Evolutionary conservation across 2,113 vertebrate genomes (phyloP).

Genomic region (Takifugu bimaculatus): DNA sequence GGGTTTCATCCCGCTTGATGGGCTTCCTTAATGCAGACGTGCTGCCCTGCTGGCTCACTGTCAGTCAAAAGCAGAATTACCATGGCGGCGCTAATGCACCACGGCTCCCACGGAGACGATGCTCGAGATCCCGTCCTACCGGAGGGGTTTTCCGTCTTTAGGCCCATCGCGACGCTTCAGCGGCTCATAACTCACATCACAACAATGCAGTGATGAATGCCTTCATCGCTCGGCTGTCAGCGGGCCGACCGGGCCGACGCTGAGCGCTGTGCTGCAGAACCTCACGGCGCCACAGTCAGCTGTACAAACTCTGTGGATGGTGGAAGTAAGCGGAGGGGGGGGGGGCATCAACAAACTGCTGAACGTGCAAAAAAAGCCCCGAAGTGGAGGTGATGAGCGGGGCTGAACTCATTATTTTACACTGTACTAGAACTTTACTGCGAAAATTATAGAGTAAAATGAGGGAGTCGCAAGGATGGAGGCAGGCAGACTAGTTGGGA

Average conservation of each 20-base stretch:
- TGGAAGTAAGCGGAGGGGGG: conserved; percentile 7
- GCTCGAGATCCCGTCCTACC: conserved; percentile 18
- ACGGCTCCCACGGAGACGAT: conserved; percentile 32
- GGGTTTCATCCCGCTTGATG: conserved; percentile 55
- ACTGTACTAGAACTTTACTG: neutral
- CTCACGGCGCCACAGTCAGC: conserved; percentile 37
- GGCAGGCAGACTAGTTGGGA: too few species aligned
- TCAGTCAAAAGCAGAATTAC: conserved; percentile 37
- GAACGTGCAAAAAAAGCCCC: neutral
- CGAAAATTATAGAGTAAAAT: too few species aligned
- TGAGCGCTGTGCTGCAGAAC: conserved; percentile 33
- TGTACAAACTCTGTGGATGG: conserved; percentile 38
- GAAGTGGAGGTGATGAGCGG: neutral
- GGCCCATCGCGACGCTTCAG: conserved; percentile 43
- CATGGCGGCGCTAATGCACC: conserved; percentile 41
- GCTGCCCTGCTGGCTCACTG: conserved; percentile 21
- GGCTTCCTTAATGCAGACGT: conserved; percentile 36
- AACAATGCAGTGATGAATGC: conserved; percentile 38
- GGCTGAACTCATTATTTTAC: neutral
- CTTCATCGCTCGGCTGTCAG: conserved; percentile 32
- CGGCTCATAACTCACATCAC: conserved; percentile 42
- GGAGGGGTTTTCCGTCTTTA: neutral
- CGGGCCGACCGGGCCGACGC: conserved; percentile 23
- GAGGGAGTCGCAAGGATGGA: too few species aligned
- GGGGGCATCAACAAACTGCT: neutral